Evolutionary conservation across 2,113 vertebrate genomes (phyloP).

Genomic region (Microtus ochrogaster): DNA sequence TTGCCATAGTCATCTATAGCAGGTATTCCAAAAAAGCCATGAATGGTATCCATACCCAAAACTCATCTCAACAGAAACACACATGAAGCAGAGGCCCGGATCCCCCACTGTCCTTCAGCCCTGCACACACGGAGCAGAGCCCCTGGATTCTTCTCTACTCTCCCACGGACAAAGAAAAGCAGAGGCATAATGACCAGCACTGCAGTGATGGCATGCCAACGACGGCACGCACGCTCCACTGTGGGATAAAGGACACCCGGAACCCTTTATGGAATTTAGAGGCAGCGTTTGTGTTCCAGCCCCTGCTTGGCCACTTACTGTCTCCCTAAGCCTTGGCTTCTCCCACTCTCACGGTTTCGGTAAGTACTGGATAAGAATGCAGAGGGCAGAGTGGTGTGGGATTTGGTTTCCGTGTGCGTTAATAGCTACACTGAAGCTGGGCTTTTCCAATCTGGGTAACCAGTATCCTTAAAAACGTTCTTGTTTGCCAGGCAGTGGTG

Average conservation of each 20-base stretch:
- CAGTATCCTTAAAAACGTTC: background rate
- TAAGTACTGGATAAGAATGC: background rate
- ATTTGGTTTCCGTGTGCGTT: background rate
- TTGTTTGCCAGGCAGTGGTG: background rate
- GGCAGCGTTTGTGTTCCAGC: background rate
- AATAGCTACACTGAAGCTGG: background rate
- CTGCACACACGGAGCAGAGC: background rate
- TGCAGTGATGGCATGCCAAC: background rate
- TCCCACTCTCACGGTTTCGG: background rate
- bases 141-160: background rate
- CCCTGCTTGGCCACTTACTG: background rate
- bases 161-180: fast-evolving
- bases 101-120: background rate
- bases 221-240: background rate
- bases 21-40: background rate
- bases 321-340: background rate
- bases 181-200: background rate
- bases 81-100: too few relatives aligned
- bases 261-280: fast-evolving
- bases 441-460: background rate
- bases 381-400: too few relatives aligned
- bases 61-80: background rate
- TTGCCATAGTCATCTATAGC: background rate
- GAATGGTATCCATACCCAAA: slow-evolving; percentile 37
- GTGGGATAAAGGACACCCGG: background rate